phyloP scores from a whole-genome alignment of 2,113 vertebrate genomes.

The Phoxinus phoxinus region DNA sequence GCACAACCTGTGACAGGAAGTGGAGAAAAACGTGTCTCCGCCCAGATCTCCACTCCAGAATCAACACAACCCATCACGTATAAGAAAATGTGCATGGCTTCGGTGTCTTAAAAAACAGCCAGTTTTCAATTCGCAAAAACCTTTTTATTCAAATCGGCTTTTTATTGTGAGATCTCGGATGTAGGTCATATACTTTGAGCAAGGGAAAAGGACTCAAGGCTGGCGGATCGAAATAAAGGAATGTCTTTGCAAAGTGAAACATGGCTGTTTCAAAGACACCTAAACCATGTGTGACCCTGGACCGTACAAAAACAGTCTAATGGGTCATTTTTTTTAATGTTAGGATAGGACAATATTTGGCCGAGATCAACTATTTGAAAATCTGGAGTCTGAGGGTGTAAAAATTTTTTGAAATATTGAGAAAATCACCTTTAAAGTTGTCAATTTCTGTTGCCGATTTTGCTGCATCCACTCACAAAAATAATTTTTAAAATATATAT shows the following conservation, averaged over 20 bases:
- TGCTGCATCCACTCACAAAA: no score
- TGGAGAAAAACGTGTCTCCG: slow-evolving; percentile 12
- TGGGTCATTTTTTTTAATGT: no score
- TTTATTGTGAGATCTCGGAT: not conserved
- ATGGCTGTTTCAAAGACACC: not conserved
- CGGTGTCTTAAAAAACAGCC: not conserved
- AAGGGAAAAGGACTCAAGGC: not conserved
- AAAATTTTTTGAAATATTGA: no score
- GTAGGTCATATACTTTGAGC: not conserved
- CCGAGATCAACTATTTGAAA: no score
- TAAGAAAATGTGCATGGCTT: not conserved
- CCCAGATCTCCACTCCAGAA: slow-evolving; percentile 15
- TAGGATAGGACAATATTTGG: no score
- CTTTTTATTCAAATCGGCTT: not conserved
- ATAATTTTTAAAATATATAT: no score
- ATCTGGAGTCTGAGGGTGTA: no score
- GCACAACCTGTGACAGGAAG: slow-evolving; percentile 21
- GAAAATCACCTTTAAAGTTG: no score
- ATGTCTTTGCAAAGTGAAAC: not conserved
- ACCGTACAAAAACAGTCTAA: no score
- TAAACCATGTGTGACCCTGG: no score
- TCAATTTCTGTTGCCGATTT: no score
- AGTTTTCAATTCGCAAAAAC: not conserved
- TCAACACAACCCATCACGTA: slow-evolving; percentile 21
- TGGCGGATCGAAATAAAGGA: not conserved